Percentiles rank a stretch among this genome's conserved stretches.
These are phyloP conservation scores for Catharus bicknelli DNA, from an alignment of 2,113 vertebrate species.

Conservation along the genomic window DNA sequence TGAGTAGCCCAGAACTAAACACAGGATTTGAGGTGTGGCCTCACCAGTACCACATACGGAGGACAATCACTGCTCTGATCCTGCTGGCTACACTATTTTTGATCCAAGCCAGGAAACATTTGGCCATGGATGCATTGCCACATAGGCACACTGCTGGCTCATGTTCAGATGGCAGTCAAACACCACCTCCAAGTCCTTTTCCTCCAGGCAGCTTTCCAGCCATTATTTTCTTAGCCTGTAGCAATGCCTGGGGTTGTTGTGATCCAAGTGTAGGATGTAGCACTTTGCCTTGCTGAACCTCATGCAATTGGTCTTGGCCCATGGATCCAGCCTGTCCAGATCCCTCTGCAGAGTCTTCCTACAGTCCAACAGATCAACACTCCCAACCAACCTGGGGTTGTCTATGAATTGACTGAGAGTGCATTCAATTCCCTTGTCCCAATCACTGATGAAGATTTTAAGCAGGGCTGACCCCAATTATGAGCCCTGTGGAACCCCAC, in stretches of 20 bases:
- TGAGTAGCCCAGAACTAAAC: not conserved
- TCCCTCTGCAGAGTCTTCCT: not conserved
- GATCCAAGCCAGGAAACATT: not conserved
- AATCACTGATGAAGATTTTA: not conserved
- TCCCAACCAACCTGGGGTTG: not conserved
- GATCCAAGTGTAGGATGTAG: not conserved
- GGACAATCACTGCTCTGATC: not conserved
- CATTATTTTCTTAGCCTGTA: not conserved
- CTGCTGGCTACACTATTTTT: not conserved
- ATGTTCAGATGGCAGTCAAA: fast-evolving
- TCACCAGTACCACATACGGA: fast-evolving
- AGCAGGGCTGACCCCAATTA: not conserved
- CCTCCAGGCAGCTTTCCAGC: not conserved
- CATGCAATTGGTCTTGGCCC: no score
- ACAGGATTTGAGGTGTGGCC: not conserved
- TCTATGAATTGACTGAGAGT: fast-evolving
- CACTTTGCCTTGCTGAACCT: not conserved
- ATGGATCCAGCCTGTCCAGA: not conserved
- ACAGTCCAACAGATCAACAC: not conserved
- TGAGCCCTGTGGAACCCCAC: not conserved
- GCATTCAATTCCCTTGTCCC: fast-evolving
- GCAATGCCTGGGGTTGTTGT: not conserved
- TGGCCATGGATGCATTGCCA: not conserved
- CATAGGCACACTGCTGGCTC: not conserved
- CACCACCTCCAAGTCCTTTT: not conserved